These are phyloP conservation scores for Amaurobius ferox DNA, from an alignment of 2,888 invertebrate genomes.

Conservation along the genomic window DNA sequence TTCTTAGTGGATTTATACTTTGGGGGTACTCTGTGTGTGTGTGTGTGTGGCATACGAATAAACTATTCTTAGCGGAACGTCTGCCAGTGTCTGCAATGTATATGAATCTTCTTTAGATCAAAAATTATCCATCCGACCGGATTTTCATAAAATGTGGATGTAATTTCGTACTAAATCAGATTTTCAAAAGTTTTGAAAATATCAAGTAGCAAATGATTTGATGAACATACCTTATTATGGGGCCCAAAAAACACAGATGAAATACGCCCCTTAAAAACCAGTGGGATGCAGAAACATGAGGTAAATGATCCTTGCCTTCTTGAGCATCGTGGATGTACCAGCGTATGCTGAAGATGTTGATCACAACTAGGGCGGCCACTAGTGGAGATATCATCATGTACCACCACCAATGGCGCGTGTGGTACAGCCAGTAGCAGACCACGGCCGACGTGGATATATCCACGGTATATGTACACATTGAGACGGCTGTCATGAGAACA, in stretches of 20 bases:
- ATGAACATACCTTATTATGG: conserved; percentile 73
- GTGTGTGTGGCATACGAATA: too few relatives aligned
- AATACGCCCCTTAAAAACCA: conserved; percentile 70
- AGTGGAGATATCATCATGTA: conserved; percentile 39
- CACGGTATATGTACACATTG: conserved; percentile 53
- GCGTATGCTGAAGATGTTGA: conserved; percentile 74
- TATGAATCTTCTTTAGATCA: too few relatives aligned
- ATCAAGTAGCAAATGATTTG: too few relatives aligned
- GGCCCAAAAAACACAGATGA: conserved; percentile 72
- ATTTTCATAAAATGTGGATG: too few relatives aligned
- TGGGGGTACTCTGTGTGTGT: too few relatives aligned
- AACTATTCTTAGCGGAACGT: too few relatives aligned
- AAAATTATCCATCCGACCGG: too few relatives aligned
- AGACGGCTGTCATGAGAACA: conserved; percentile 39
- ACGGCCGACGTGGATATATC: conserved; percentile 52
- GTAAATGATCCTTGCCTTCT: conserved; percentile 51
- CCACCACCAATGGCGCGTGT: conserved; percentile 50
- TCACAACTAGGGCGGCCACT: conserved; percentile 72
- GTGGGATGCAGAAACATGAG: conserved; percentile 53
- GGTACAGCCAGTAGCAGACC: conserved; percentile 65
- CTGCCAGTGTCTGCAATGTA: too few relatives aligned
- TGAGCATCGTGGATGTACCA: conserved; percentile 74
- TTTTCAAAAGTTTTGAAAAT: too few relatives aligned
- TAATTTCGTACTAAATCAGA: too few relatives aligned
- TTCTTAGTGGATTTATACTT: too few relatives aligned